These are phyloP conservation scores for Indicator indicator DNA, from an alignment of 2,113 vertebrate species.

Conservation along the genomic window DNA sequence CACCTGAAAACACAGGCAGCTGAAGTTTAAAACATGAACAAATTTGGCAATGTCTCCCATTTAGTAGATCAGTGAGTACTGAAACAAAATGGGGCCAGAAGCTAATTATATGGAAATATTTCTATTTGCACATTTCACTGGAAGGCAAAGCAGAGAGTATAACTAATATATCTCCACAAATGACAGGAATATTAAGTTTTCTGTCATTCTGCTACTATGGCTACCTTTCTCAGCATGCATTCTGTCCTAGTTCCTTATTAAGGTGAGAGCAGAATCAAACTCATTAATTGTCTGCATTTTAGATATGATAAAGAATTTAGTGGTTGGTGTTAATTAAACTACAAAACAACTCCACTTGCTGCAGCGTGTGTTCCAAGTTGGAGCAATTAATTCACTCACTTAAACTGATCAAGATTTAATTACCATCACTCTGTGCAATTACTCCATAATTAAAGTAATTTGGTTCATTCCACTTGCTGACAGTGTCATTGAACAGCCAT, in stretches of 20 bases:
- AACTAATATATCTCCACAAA: constrained; percentile 58
- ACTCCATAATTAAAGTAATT: constrained; percentile 99
- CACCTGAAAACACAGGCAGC: background rate
- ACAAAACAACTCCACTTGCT: constrained; percentile 82
- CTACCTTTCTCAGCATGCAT: constrained; percentile 75
- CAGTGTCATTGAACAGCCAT: constrained; percentile 88
- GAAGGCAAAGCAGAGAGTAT: constrained; percentile 68
- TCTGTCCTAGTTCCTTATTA: constrained; percentile 78
- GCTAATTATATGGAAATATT: constrained; percentile 81
- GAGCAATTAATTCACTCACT: constrained; percentile 97
- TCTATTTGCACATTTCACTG: constrained; percentile 76
- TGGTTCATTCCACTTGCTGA: constrained; percentile 92
- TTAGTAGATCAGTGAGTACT: constrained; percentile 51
- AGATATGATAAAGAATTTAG: constrained; percentile 83
- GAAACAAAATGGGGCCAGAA: constrained; percentile 72
- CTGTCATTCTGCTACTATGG: constrained; percentile 35
- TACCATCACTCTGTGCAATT: constrained; percentile 95
- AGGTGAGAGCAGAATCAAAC: constrained; percentile 83
- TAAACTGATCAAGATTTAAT: constrained; percentile 99
- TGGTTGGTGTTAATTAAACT: constrained; percentile 83
- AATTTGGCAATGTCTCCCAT: constrained; percentile 45
- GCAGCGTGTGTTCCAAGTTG: constrained; percentile 87
- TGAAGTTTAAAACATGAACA: constrained; percentile 31
- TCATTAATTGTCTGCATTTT: constrained; percentile 84
- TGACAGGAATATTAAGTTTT: constrained; percentile 79